phyloP scores from a whole-genome alignment of 2,888 invertebrate genomes.

The Perizoma affinitatum region DNA sequence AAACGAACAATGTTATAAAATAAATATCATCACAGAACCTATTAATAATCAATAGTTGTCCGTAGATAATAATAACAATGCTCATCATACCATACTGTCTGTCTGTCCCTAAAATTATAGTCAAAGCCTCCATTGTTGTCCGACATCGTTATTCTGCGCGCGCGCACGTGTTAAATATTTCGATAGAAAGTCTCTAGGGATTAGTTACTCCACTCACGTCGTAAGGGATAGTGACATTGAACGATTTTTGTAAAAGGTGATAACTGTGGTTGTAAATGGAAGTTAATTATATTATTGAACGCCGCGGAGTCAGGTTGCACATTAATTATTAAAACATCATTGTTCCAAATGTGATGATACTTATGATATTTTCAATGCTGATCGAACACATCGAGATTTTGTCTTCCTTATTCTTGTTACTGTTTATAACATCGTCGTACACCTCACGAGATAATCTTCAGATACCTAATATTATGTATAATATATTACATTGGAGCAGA shows the following conservation, averaged over 20 bases:
- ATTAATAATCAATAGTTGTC: slow-evolving; percentile 27
- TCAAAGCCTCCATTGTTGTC: slow-evolving; percentile 61
- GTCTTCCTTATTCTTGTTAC: too few species aligned
- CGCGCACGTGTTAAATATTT: slow-evolving; percentile 70
- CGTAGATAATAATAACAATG: slow-evolving; percentile 32
- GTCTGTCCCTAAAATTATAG: slow-evolving; percentile 59
- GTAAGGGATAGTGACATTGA: slow-evolving; percentile 40
- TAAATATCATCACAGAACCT: slow-evolving; percentile 10
- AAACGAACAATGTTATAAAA: slow-evolving; percentile 10
- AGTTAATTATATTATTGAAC: background rate
- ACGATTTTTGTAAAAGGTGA: slow-evolving; percentile 43
- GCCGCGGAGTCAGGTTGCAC: too few species aligned
- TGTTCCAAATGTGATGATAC: background rate
- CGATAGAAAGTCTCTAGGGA: slow-evolving; percentile 73
- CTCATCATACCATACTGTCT: slow-evolving; percentile 45
- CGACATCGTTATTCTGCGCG: slow-evolving; percentile 67
- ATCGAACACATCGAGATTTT: too few species aligned
- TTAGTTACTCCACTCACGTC: slow-evolving; percentile 52
- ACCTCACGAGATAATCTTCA: too few species aligned
- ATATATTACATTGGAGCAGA: too few species aligned
- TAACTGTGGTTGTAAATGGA: slow-evolving; percentile 25
- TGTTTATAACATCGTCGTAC: too few species aligned
- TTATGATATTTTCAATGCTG: too few species aligned
- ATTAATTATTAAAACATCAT: slow-evolving; percentile 3
- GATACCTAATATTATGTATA: too few species aligned